Evolutionary conservation across 2,113 vertebrate species (phyloP).

Genomic region (Raja brachyura): DNA sequence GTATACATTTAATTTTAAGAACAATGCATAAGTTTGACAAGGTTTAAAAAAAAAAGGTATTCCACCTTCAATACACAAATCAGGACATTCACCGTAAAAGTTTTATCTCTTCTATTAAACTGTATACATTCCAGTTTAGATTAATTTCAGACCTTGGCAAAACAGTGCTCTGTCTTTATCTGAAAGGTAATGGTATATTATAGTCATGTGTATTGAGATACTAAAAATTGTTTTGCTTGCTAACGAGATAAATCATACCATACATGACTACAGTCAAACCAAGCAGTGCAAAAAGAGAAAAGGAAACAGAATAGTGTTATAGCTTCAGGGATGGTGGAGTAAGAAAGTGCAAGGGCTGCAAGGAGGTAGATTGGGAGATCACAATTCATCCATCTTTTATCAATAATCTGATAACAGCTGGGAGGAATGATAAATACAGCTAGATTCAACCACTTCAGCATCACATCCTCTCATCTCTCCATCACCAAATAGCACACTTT

Average conservation of each 20-base stretch:
- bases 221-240: no score
- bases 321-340: no score
- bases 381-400: no score
- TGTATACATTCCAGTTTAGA: not conserved
- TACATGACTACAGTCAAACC: no score
- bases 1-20: not conserved
- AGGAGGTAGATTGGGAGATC: no score
- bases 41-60: not conserved
- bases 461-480: not conserved
- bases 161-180: not conserved
- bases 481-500: not conserved
- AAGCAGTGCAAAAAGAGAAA: no score
- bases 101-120: not conserved
- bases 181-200: not conserved
- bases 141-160: not conserved
- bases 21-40: not conserved
- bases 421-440: not conserved
- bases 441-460: not conserved
- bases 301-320: no score
- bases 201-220: no score
- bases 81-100: not conserved
- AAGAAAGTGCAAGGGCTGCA: no score
- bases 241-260: no score
- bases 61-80: not conserved
- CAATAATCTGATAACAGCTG: no score